phyloP scores from a whole-genome alignment of 2,113 vertebrate genomes.

The Corynorhinus townsendii region DNA sequence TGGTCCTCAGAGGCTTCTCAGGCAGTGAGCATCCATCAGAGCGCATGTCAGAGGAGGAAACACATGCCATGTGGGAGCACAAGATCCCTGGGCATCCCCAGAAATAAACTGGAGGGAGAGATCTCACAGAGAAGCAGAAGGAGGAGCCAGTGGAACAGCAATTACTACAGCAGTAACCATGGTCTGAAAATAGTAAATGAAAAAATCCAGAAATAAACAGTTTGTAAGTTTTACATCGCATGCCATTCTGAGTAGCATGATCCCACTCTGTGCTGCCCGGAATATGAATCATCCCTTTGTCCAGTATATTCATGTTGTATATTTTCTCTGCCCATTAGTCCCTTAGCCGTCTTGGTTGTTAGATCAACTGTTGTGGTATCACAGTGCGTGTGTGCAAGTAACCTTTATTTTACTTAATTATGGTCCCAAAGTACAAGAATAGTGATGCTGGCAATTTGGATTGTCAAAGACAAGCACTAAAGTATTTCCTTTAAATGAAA shows the following conservation, averaged over 20 bases:
- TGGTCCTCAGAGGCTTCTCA: not conserved
- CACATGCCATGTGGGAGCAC: accelerated
- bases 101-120: not conserved
- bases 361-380: not conserved
- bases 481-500: not conserved
- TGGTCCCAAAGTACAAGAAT: not conserved
- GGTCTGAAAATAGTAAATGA: not conserved
- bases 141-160: not conserved
- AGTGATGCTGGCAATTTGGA: not conserved
- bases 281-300: not conserved
- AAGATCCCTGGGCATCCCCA: not conserved
- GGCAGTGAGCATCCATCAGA: not conserved
- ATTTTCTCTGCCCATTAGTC: not conserved
- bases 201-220: not conserved
- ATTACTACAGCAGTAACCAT: not conserved
- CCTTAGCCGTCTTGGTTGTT: not conserved
- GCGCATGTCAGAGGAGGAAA: not conserved
- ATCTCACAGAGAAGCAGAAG: not conserved
- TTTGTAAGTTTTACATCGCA: not conserved
- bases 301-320: not conserved
- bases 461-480: not conserved
- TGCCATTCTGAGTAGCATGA: not conserved
- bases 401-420: not conserved
- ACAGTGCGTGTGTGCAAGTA: not conserved
- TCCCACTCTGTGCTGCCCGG: not conserved